Conservation (phyloP, 2,888 invertebrate species). For the Lomographa bimaculata region DNA sequence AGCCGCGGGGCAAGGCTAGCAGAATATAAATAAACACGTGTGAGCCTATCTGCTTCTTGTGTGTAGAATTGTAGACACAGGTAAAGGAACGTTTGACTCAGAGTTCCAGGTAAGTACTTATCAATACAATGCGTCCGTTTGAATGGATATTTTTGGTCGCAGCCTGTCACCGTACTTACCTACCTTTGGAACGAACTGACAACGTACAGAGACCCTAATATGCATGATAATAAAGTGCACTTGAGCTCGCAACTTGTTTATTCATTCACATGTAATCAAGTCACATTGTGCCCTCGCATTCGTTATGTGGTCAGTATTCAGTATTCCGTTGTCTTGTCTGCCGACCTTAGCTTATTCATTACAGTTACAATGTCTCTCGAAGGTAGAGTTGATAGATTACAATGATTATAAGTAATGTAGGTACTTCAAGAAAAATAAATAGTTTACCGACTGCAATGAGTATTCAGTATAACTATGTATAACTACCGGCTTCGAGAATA, state of each 20-base stretch:
- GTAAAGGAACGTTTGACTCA: constrained; percentile 28
- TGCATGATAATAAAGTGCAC: constrained; percentile 54
- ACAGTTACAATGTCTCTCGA: constrained; percentile 14
- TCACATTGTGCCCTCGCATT: constrained; percentile 42
- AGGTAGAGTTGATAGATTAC: neutral
- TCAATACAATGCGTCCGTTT: constrained; percentile 25
- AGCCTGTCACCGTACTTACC: constrained; percentile 24
- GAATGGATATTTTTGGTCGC: constrained; percentile 36
- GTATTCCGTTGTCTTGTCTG: constrained; percentile 12
- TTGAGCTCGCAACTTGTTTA: constrained; percentile 50
- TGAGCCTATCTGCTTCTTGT: constrained; percentile 10
- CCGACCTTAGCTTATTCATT: constrained; percentile 4
- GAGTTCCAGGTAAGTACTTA: constrained; percentile 30
- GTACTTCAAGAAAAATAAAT: too few species aligned
- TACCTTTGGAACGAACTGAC: constrained; percentile 20
- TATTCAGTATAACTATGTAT: too few species aligned
- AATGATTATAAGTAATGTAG: constrained; percentile 19
- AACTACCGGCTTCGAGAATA: too few species aligned
- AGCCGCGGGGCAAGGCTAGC: too few species aligned
- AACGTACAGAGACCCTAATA: constrained; percentile 34
- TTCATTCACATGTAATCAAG: constrained; percentile 55
- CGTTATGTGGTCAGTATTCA: constrained; percentile 28
- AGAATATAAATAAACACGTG: constrained; percentile 12
- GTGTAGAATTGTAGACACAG: constrained; percentile 21
- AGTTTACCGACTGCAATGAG: too few species aligned